Evolutionary conservation across 2,888 invertebrate species (phyloP).

Genomic region (Argyra leucocephala): DNA sequence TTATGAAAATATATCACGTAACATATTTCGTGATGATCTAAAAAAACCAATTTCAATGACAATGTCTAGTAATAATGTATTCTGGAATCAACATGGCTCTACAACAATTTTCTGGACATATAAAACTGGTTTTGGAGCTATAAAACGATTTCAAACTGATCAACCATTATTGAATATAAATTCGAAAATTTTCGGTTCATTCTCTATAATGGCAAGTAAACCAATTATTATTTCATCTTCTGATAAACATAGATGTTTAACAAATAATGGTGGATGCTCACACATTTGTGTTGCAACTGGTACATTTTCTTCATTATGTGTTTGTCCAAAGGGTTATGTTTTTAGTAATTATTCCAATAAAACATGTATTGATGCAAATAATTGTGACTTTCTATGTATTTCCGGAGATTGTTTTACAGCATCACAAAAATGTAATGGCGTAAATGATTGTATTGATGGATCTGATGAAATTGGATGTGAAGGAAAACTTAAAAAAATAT

Average conservation of each 20-base stretch:
- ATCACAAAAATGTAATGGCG: slow-evolving; percentile 48
- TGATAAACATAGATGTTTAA: slow-evolving; percentile 50
- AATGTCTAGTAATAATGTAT: slow-evolving; percentile 53
- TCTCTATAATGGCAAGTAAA: slow-evolving; percentile 30
- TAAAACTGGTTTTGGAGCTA: slow-evolving; percentile 41
- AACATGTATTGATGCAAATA: slow-evolving; percentile 49
- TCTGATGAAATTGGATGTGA: slow-evolving; percentile 48
- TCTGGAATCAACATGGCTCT: slow-evolving; percentile 57
- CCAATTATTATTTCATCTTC: slow-evolving; percentile 14
- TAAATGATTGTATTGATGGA: slow-evolving; percentile 50
- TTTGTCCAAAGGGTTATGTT: slow-evolving; percentile 60
- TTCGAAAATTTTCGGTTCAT: slow-evolving; percentile 26
- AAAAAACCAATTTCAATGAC: slow-evolving; percentile 51
- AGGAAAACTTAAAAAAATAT: slow-evolving; percentile 35
- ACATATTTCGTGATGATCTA: slow-evolving; percentile 43
- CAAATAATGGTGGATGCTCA: slow-evolving; percentile 56
- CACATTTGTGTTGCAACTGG: slow-evolving; percentile 58
- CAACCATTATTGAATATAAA: slow-evolving; percentile 30
- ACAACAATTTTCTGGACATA: slow-evolving; percentile 53
- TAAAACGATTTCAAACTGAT: slow-evolving; percentile 36
- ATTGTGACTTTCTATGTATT: slow-evolving; percentile 48
- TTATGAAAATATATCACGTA: slow-evolving; percentile 49
- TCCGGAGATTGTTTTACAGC: slow-evolving; percentile 50
- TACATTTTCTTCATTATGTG: slow-evolving; percentile 39
- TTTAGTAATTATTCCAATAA: slow-evolving; percentile 44